These are phyloP conservation scores for Myotis myotis DNA, from an alignment of 2,797 vertebrate species.

Conservation along the genomic window DNA sequence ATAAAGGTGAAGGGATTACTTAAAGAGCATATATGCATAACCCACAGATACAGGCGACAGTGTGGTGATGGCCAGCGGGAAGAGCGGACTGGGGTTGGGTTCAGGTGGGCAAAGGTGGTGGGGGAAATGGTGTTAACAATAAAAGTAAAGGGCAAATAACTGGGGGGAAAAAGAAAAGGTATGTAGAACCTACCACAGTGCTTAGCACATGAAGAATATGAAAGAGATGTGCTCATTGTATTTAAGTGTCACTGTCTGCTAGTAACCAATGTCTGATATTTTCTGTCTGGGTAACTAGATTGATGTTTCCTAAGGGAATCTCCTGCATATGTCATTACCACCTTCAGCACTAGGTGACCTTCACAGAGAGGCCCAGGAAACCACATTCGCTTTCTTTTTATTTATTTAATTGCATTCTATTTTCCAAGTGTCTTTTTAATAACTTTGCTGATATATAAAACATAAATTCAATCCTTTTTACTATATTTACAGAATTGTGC, in stretches of 20 bases:
- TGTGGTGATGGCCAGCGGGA: not conserved
- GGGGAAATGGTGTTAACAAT: not conserved
- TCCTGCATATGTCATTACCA: not conserved
- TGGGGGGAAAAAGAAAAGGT: not conserved
- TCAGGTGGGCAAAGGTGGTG: no score
- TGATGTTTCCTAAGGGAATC: not conserved
- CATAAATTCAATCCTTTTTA: not conserved
- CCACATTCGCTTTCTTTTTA: not conserved
- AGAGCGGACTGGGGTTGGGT: not conserved
- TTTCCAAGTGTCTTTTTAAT: constrained; percentile 50
- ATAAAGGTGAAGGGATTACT: not conserved
- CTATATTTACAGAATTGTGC: not conserved
- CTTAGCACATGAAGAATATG: not conserved
- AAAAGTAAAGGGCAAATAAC: not conserved
- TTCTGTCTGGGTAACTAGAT: not conserved
- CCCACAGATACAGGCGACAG: not conserved
- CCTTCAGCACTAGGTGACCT: not conserved
- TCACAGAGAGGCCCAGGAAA: constrained; percentile 29
- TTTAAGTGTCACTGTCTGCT: not conserved
- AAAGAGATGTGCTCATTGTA: not conserved
- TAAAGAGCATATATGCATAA: not conserved
- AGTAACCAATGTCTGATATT: not conserved
- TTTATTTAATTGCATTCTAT: constrained; percentile 35
- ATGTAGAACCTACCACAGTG: not conserved
- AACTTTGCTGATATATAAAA: constrained; percentile 35